Evolutionary conservation across 1,140 invertebrate species (phyloP), one percentile per base, ranked within the genome.

Genomic region (Augochlora pura): DNA sequence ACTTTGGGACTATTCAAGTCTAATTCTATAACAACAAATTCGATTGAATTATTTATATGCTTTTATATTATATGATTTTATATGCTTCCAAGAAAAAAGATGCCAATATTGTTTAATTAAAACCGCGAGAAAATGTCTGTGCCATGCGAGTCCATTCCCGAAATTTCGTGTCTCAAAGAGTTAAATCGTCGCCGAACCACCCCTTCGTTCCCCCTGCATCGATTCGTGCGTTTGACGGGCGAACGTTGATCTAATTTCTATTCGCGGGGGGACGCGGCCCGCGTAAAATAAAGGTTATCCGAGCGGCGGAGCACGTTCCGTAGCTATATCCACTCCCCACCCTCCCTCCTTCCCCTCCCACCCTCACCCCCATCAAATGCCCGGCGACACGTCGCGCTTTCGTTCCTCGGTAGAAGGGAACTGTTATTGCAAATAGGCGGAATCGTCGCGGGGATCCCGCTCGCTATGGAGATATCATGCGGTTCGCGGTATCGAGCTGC

Each of bases 361-460:
- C 32, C 32, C 1, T 4, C 63, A 42, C 57, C 78, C 77, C 67
- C n/a, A n/a, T n/a, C n/a, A n/a, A n/a, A n/a, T n/a, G n/a, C 32
- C 68, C 67, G 75, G 80, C 82, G 80, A 84, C 83, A 87, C 80
- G 82, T 84, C 84, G 79, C 57, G 81, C 73, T 83, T 70, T 81
- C 82, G 66, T 78, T 84, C 84, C 69, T 77, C 77, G 79, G 66
- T n/a, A 65, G 14, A 87, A 83, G 65, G 70, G 69, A 83, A 82
- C 84, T 85, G 86, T 90, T 91, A 91, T 90, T 91, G 88, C 87
- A 82, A 90, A 90, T 89, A 88, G 89, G 86, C 81, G 87, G 88
- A 90, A 90, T 89, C 86, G 80, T 84, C 68, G 67, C 77, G 54
- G 68, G 71, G 81, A 83, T 82, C 85, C 80, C 25, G 32, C 32